phyloP scores from a whole-genome alignment of 2,113 vertebrate genomes.

The Larimichthys polyactis region DNA sequence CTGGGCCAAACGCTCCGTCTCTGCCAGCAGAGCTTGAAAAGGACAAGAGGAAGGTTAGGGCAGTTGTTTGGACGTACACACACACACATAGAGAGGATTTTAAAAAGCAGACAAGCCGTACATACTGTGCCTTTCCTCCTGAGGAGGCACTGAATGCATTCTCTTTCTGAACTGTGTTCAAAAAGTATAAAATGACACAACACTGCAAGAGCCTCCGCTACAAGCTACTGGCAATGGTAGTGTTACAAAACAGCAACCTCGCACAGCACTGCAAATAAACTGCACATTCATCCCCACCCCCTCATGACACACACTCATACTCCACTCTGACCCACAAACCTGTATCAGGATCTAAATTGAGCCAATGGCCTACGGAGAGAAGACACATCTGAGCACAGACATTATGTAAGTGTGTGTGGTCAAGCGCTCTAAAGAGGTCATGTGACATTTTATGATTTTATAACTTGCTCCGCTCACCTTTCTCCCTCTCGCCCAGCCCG shows the following conservation, averaged over 20 bases:
- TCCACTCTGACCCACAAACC: slow-evolving; percentile 85
- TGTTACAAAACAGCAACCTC: slow-evolving; percentile 54
- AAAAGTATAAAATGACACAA: slow-evolving; percentile 37
- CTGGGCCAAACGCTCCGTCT: slow-evolving; percentile 87
- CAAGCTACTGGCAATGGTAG: slow-evolving; percentile 36
- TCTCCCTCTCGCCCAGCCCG: slow-evolving; percentile 82
- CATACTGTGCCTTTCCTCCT: slow-evolving; percentile 4
- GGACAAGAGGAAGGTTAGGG: not conserved
- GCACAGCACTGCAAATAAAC: slow-evolving; percentile 73
- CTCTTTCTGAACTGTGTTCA: not conserved
- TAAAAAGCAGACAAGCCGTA: not conserved
- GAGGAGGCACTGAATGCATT: slow-evolving; percentile 14
- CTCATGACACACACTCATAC: slow-evolving; percentile 56
- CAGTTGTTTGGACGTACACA: not conserved
- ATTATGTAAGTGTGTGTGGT: slow-evolving; percentile 57
- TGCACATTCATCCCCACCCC: slow-evolving; percentile 43
- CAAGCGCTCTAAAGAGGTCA: slow-evolving; percentile 31
- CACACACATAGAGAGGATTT: not conserved
- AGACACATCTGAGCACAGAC: slow-evolving; percentile 70
- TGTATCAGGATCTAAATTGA: slow-evolving; percentile 78
- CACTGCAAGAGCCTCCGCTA: slow-evolving; percentile 44
- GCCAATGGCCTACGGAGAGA: slow-evolving; percentile 79
- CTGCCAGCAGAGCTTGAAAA: slow-evolving; percentile 86
- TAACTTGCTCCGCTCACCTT: slow-evolving; percentile 67
- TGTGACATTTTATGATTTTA: slow-evolving; percentile 1